These are phyloP conservation scores for Phylloscopus trochiloides DNA, from an alignment of 2,113 vertebrate species.

Conservation along the genomic window DNA sequence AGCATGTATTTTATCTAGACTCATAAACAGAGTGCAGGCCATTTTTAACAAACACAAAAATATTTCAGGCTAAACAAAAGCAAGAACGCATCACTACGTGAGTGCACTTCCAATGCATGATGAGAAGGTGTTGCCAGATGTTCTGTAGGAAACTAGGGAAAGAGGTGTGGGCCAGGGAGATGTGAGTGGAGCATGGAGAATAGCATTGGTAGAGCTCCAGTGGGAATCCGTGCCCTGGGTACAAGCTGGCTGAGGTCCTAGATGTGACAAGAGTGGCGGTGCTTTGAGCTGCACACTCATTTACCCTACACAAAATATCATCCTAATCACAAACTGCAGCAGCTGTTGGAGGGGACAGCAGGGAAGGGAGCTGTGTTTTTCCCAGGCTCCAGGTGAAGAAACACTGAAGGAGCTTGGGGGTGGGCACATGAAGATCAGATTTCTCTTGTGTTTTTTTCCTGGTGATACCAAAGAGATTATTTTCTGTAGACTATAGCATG, in stretches of 20 bases:
- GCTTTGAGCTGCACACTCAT: neutral
- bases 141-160: neutral
- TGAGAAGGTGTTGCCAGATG: neutral
- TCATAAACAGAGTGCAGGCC: neutral
- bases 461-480: neutral
- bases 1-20: neutral
- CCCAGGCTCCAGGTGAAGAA: neutral
- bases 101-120: neutral
- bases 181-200: neutral
- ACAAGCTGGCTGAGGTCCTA: neutral
- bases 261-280: neutral
- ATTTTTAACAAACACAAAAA: neutral
- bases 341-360: neutral
- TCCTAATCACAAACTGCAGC: neutral
- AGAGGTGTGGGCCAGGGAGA: neutral
- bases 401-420: neutral
- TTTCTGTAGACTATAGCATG: neutral
- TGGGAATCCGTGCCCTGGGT: neutral
- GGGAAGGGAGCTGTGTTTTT: neutral
- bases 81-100: fast-evolving
- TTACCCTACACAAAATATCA: neutral
- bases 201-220: neutral
- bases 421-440: neutral
- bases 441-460: neutral
- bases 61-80: neutral